Conservation (phyloP, 2,113 vertebrate genomes). For the Triplophysa rosa region DNA sequence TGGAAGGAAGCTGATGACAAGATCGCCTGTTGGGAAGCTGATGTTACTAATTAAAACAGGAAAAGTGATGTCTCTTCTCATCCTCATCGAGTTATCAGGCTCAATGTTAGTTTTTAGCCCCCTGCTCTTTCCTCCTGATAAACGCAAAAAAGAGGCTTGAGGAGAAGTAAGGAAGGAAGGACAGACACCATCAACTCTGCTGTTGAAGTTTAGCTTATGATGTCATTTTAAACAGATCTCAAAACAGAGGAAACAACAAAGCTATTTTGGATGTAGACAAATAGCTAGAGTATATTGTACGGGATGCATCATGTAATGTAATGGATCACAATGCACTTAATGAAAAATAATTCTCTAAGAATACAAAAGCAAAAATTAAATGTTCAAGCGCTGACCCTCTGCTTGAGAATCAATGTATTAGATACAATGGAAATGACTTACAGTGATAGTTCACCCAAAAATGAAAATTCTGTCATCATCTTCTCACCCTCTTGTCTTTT, state of each 20-base stretch:
- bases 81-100: slow-evolving; percentile 59
- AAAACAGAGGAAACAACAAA: not conserved
- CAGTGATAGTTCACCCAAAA: no score
- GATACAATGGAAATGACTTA: no score
- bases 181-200: slow-evolving; percentile 49
- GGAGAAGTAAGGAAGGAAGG: slow-evolving; percentile 50
- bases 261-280: not conserved
- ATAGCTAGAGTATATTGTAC: not conserved
- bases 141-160: slow-evolving; percentile 46
- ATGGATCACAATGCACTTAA: not conserved
- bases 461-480: no score
- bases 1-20: slow-evolving; percentile 62
- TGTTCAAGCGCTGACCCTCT: no score
- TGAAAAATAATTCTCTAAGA: not conserved
- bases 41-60: slow-evolving; percentile 66
- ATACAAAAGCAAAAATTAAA: no score
- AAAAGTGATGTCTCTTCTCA: slow-evolving; percentile 66
- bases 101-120: slow-evolving; percentile 56
- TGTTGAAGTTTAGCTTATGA: slow-evolving; percentile 40
- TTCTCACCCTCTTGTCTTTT: not conserved
- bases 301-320: not conserved
- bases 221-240: not conserved
- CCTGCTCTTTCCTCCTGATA: slow-evolving; percentile 64
- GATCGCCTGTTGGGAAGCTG: slow-evolving; percentile 55
- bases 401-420: no score